Percentiles rank a stretch among this genome's conserved stretches.
Conservation (phyloP, 2,113 vertebrate genomes). For the Saguinus midas region DNA sequence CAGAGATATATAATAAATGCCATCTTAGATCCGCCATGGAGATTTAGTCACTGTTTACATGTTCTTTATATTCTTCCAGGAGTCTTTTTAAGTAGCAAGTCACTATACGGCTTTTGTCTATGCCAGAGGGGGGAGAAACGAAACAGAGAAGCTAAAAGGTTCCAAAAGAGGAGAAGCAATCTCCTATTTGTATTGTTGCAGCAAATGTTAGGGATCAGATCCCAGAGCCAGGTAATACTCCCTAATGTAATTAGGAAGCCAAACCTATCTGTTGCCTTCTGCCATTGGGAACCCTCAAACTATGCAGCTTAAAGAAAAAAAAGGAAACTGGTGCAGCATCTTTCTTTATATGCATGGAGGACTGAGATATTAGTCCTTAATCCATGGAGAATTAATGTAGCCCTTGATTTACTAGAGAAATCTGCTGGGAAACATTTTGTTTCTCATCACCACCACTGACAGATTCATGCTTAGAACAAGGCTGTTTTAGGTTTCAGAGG, state of each 20-base stretch:
- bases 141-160: conserved; percentile 40
- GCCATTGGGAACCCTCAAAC: conserved; percentile 37
- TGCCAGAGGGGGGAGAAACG: neutral
- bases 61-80: conserved; percentile 19
- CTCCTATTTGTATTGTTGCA: conserved; percentile 46
- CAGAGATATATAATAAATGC: neutral
- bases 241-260: conserved; percentile 65
- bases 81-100: conserved; percentile 47
- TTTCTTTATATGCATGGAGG: neutral
- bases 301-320: neutral
- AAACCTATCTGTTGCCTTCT: conserved; percentile 53
- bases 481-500: neutral
- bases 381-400: neutral
- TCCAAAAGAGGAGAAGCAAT: conserved; percentile 62
- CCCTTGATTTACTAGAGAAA: conserved; percentile 8
- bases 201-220: conserved; percentile 3
- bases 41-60: neutral
- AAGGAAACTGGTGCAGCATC: neutral
- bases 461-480: conserved; percentile 30
- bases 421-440: neutral
- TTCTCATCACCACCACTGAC: neutral
- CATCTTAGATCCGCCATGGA: neutral
- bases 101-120: conserved; percentile 22
- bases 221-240: conserved; percentile 41
- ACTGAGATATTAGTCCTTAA: neutral